phyloP scores from a whole-genome alignment of 2,113 vertebrate genomes.

The Rhombomys opimus region DNA sequence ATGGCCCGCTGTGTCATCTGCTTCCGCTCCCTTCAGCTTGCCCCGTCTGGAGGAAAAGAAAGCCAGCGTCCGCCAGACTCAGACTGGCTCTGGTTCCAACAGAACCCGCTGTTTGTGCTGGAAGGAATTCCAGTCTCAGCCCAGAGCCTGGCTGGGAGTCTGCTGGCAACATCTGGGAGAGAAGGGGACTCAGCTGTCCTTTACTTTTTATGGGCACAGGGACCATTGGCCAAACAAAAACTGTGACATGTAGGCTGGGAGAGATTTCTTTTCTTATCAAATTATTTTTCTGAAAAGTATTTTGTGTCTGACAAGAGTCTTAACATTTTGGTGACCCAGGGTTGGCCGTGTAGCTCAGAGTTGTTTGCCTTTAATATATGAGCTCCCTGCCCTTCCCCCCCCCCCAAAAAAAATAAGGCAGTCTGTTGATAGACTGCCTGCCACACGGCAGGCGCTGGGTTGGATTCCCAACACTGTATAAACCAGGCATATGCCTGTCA shows the following conservation, averaged over 20 bases:
- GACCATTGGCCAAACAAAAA: conserved; percentile 67
- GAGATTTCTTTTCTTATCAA: conserved; percentile 71
- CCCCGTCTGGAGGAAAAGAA: conserved; percentile 55
- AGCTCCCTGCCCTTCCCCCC: fast-evolving
- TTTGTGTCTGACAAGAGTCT: conserved; percentile 24
- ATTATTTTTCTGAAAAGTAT: conserved; percentile 54
- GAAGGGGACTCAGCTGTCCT: neutral
- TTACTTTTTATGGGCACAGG: conserved; percentile 74
- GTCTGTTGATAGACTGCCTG: too few relatives aligned
- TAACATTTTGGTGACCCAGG: conserved; percentile 39
- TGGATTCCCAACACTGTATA: neutral
- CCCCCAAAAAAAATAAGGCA: neutral
- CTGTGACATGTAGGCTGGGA: neutral
- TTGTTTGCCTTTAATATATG: neutral
- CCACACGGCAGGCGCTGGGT: neutral
- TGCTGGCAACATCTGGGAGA: neutral
- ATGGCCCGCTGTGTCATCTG: neutral
- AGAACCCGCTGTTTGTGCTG: conserved; percentile 64
- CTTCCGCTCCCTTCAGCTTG: neutral
- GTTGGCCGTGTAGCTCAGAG: neutral
- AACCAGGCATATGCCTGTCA: neutral
- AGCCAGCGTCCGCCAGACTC: conserved; percentile 61
- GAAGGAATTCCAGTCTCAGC: conserved; percentile 16
- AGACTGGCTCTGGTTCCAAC: conserved; percentile 43
- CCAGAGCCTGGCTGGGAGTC: neutral